Conservation (phyloP, 2,113 vertebrate genomes). For the Ascaphus truei region DNA sequence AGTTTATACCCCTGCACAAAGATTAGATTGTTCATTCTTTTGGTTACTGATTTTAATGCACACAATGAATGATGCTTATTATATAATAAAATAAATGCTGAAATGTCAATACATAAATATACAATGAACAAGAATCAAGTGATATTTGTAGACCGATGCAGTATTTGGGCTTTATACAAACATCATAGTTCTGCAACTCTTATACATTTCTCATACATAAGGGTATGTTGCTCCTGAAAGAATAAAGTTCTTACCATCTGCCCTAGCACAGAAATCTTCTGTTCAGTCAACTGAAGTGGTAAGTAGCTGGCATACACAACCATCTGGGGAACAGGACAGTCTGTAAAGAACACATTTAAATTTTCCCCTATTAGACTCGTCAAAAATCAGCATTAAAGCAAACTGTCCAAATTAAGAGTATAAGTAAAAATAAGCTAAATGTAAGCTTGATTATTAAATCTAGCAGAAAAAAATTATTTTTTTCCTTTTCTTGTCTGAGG, state of each 20-base stretch:
- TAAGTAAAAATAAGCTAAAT: background rate
- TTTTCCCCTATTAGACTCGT: no score
- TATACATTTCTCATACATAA: background rate
- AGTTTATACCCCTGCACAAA: no score
- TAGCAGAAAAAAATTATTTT: background rate
- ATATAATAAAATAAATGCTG: background rate
- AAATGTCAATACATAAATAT: no score
- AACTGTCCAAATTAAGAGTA: background rate
- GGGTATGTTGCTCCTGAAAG: background rate
- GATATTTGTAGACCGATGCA: no score
- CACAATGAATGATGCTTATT: background rate
- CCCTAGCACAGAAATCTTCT: constrained; percentile 61
- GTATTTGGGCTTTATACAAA: background rate
- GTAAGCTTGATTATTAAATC: background rate
- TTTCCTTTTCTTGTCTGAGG: background rate
- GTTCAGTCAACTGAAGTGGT: constrained; percentile 65
- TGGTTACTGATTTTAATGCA: no score
- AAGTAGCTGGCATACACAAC: constrained; percentile 70
- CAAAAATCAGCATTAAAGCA: background rate
- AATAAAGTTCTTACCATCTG: constrained; percentile 69
- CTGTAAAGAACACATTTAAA: constrained; percentile 47
- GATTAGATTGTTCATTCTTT: no score
- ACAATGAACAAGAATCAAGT: no score
- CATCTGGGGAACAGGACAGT: constrained; percentile 53
- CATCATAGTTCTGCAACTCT: background rate